Conservation (phyloP, 2,797 vertebrate genomes). For the Amniataba percoides region DNA sequence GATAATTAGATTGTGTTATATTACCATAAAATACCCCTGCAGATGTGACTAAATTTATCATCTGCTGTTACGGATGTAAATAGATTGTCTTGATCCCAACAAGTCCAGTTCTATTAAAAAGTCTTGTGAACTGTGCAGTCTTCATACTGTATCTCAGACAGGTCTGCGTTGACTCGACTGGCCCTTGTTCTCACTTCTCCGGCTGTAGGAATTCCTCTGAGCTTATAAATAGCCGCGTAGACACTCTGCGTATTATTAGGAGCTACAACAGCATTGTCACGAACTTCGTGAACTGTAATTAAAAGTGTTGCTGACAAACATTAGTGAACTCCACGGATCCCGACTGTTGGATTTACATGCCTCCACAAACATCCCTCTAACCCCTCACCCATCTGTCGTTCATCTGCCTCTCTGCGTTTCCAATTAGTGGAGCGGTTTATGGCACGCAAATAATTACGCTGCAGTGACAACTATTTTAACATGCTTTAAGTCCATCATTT, state of each 20-base stretch:
- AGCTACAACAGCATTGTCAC: constrained; percentile 42
- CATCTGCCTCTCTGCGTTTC: constrained; percentile 38
- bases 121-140: neutral
- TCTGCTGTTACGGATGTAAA: constrained; percentile 37
- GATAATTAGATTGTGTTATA: neutral
- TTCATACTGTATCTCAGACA: constrained; percentile 17
- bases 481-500: constrained; percentile 10
- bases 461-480: constrained; percentile 37
- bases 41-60: constrained; percentile 19
- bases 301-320: constrained; percentile 26
- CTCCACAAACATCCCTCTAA: constrained; percentile 30
- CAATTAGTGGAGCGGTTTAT: constrained; percentile 16
- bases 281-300: constrained; percentile 45
- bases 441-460: constrained; percentile 17
- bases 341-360: constrained; percentile 27
- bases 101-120: constrained; percentile 38
- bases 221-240: constrained; percentile 64
- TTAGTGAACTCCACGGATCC: constrained; percentile 19
- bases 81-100: constrained; percentile 37
- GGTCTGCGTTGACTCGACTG: neutral
- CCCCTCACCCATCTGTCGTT: constrained; percentile 23
- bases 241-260: constrained; percentile 36
- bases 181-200: constrained; percentile 10
- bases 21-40: neutral
- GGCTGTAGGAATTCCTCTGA: constrained; percentile 47